phyloP scores from a whole-genome alignment of 2,113 vertebrate species.

The Rhinoderma darwinii region DNA sequence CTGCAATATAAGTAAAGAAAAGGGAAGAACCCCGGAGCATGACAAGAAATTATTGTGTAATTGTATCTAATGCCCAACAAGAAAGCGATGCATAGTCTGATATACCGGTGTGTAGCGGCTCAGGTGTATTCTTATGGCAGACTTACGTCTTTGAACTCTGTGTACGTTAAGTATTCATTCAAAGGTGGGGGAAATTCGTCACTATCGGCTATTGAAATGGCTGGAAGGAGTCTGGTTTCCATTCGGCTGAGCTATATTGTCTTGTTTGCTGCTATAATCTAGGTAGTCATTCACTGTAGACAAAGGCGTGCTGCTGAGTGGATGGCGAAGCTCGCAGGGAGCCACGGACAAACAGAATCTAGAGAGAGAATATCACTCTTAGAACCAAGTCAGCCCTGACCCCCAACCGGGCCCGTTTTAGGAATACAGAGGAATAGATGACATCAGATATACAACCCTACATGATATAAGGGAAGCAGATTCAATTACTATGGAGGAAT shows the following conservation, averaged over 20 bases:
- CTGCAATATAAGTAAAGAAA: background rate
- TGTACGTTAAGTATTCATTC: background rate
- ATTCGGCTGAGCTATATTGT: constrained; percentile 38
- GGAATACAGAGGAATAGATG: background rate
- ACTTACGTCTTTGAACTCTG: constrained; percentile 19
- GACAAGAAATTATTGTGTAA: background rate
- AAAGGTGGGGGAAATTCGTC: constrained; percentile 10
- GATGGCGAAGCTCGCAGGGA: background rate
- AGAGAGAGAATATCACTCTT: background rate
- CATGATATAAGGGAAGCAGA: background rate
- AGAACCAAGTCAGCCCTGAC: constrained; percentile 5
- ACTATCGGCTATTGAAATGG: constrained; percentile 17
- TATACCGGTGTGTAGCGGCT: constrained; percentile 13
- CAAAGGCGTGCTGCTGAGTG: constrained; percentile 20
- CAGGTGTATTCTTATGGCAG: background rate
- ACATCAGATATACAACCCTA: background rate
- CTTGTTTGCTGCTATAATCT: constrained; percentile 22
- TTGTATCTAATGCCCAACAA: constrained; percentile 3
- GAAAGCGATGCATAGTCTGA: constrained; percentile 4
- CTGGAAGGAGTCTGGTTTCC: constrained; percentile 11
- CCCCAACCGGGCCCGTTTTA: constrained; percentile 16
- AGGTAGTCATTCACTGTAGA: constrained; percentile 29
- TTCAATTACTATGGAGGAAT: constrained; percentile 5
- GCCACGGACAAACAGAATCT: constrained; percentile 16
- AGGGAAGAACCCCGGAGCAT: background rate